Conservation (phyloP, 2,888 invertebrate genomes). For the Euproctis similis region DNA sequence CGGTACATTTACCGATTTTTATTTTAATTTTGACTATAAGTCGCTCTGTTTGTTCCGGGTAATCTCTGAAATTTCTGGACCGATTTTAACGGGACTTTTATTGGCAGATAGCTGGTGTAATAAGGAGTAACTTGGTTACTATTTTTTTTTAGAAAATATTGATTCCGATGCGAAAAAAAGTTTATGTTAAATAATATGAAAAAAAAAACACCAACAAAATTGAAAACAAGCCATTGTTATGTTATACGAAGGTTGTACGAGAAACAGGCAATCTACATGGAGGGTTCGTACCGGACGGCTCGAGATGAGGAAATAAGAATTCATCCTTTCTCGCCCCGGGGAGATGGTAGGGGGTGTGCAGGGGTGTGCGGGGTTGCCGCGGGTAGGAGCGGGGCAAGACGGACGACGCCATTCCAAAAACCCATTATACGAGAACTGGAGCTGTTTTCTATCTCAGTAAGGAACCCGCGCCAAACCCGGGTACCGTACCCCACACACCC, state of each 20-base stretch:
- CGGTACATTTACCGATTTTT: no score
- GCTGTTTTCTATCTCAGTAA: slow-evolving; percentile 77
- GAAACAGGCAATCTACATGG: slow-evolving; percentile 74
- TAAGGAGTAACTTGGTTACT: no score
- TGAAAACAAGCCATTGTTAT: slow-evolving; percentile 74
- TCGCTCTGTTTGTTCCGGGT: no score
- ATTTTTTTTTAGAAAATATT: no score
- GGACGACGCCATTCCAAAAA: slow-evolving; percentile 83
- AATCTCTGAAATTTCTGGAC: no score
- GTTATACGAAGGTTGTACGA: slow-evolving; percentile 67
- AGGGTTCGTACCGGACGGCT: slow-evolving; percentile 70
- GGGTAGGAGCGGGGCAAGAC: slow-evolving; percentile 66
- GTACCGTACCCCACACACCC: slow-evolving; percentile 21
- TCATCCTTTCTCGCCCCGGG: slow-evolving; percentile 72
- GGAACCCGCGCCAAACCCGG: slow-evolving; percentile 46
- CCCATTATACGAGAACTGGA: slow-evolving; percentile 81
- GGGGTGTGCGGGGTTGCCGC: slow-evolving; percentile 21
- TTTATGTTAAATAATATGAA: no score
- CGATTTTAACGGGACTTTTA: no score
- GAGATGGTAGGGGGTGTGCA: no score
- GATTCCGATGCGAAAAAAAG: no score
- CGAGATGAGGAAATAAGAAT: slow-evolving; percentile 76
- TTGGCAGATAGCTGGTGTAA: no score
- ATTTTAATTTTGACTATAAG: no score
- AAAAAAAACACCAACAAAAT: slow-evolving; percentile 60